These are phyloP conservation scores for Nannospalax galili DNA, from an alignment of 2,113 vertebrate genomes.

Conservation along the genomic window DNA sequence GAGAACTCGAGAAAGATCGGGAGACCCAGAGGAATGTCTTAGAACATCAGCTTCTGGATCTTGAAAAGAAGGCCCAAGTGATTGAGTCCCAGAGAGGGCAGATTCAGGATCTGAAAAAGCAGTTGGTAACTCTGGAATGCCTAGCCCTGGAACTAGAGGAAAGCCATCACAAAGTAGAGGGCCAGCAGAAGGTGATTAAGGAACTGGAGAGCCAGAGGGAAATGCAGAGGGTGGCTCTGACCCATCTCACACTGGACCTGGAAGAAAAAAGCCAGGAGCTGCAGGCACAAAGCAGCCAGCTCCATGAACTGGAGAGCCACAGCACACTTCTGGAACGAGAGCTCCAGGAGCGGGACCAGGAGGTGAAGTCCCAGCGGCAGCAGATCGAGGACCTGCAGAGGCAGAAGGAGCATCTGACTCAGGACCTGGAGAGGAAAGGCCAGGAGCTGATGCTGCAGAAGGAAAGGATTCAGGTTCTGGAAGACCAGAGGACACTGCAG, in stretches of 20 bases:
- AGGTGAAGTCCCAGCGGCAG: slow-evolving; percentile 51
- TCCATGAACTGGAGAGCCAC: slow-evolving; percentile 68
- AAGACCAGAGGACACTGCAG: slow-evolving; percentile 79
- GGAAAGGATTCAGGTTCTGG: slow-evolving; percentile 80
- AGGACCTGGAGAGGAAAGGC: slow-evolving; percentile 67
- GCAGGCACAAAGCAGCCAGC: slow-evolving; percentile 65
- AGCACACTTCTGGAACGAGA: slow-evolving; percentile 31
- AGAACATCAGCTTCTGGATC: slow-evolving; percentile 72
- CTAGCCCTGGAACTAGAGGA: slow-evolving; percentile 74
- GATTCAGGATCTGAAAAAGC: slow-evolving; percentile 77
- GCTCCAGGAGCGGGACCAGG: slow-evolving; percentile 71
- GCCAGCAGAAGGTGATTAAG: slow-evolving; percentile 66
- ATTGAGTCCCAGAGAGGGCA: slow-evolving; percentile 76
- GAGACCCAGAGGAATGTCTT: slow-evolving; percentile 64
- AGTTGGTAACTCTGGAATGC: slow-evolving; percentile 70
- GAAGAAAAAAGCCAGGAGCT: slow-evolving; percentile 77
- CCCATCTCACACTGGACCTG: slow-evolving; percentile 76
- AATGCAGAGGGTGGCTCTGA: slow-evolving; percentile 73
- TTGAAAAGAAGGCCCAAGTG: slow-evolving; percentile 73
- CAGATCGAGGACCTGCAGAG: slow-evolving; percentile 72
- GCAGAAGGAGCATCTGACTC: slow-evolving; percentile 69
- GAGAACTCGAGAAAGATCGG: slow-evolving; percentile 68
- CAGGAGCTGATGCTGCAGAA: slow-evolving; percentile 75
- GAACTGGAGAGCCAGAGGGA: slow-evolving; percentile 77
- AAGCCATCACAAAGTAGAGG: slow-evolving; percentile 67